These are phyloP conservation scores for Anoplolepis gracilipes DNA, from an alignment of 1,140 invertebrate genomes.

Conservation along the genomic window DNA sequence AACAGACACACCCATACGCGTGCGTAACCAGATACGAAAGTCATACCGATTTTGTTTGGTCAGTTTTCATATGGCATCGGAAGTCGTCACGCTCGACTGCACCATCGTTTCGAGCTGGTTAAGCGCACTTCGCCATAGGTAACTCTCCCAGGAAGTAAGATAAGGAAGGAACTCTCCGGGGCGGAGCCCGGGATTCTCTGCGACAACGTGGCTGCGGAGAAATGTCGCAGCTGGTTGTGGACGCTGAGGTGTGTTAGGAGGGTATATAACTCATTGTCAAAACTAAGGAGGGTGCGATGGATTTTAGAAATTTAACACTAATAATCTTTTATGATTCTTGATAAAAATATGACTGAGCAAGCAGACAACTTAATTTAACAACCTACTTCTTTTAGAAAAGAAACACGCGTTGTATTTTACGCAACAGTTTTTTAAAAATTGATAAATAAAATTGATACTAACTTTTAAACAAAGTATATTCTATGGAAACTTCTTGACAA, in stretches of 20 bases:
- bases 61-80: constrained; percentile 59
- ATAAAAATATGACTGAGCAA: background rate
- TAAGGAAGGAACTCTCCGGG: constrained; percentile 49
- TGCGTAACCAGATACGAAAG: background rate
- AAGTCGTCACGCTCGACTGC: constrained; percentile 64
- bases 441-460: too few relatives aligned
- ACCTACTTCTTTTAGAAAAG: background rate
- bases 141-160: constrained; percentile 62
- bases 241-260: constrained; percentile 17
- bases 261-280: background rate
- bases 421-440: background rate
- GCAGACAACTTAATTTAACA: too few relatives aligned
- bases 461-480: background rate
- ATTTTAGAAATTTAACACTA: constrained; percentile 1
- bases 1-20: background rate
- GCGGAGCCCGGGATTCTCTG: background rate
- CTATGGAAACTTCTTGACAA: background rate
- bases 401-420: background rate
- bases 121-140: constrained; percentile 41
- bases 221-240: constrained; percentile 7
- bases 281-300: background rate
- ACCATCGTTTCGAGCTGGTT: constrained; percentile 62
- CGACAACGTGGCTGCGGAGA: background rate
- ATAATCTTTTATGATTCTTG: background rate
- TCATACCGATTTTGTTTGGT: constrained; percentile 7